A percentile compares a stretch with the other conserved stretches of the same genome.
Conservation (phyloP, 2,888 invertebrate genomes). For the Euzophera pinguis region DNA sequence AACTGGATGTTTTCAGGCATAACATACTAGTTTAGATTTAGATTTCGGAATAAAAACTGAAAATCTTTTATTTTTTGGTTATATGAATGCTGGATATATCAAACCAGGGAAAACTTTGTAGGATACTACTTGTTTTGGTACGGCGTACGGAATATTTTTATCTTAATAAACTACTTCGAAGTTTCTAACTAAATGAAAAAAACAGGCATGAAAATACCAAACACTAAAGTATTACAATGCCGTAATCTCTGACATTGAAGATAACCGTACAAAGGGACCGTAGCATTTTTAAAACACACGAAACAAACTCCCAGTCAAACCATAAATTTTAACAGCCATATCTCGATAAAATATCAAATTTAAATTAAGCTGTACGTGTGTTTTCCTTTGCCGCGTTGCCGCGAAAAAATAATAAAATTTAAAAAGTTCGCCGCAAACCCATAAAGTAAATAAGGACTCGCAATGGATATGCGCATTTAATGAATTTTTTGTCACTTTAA, state of each 20-base stretch:
- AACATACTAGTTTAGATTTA: neutral
- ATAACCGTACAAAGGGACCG: conserved; percentile 23
- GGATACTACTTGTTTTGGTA: too few relatives aligned
- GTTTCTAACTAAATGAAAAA: neutral
- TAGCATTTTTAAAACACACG: conserved; percentile 20
- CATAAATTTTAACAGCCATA: conserved; percentile 35
- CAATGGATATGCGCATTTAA: conserved; percentile 29
- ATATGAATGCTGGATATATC: too few relatives aligned
- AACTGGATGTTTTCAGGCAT: neutral
- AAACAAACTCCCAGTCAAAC: conserved; percentile 6
- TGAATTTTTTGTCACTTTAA: conserved; percentile 47
- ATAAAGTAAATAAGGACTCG: conserved; percentile 18
- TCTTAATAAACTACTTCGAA: neutral
- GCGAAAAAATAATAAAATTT: conserved; percentile 18
- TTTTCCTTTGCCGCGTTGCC: conserved; percentile 29
- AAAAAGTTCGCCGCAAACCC: conserved; percentile 14
- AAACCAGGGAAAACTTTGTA: too few relatives aligned
- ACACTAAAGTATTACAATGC: neutral
- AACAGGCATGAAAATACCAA: neutral
- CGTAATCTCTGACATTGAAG: conserved; percentile 22
- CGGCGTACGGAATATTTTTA: too few relatives aligned
- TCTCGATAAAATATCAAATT: conserved; percentile 43
- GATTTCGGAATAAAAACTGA: too few relatives aligned
- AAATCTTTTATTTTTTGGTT: too few relatives aligned
- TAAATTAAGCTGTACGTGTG: conserved; percentile 47